Conservation (phyloP, 2,113 vertebrate species). For the Rattus rattus region DNA sequence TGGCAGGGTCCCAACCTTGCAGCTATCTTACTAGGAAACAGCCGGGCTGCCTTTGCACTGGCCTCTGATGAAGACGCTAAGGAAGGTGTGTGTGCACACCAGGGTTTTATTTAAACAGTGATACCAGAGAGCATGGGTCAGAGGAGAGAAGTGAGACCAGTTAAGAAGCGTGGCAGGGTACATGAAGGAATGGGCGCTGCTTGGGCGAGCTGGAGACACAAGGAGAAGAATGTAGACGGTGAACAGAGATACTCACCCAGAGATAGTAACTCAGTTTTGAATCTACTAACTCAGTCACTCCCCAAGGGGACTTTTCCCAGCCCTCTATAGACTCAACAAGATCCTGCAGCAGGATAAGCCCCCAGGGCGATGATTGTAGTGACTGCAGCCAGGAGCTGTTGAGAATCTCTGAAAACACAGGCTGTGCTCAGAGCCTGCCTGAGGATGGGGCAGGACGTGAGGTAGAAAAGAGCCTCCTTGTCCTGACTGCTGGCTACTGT, state of each 20-base stretch:
- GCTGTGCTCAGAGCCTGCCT: neutral
- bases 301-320: neutral
- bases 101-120: neutral
- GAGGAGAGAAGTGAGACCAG: neutral
- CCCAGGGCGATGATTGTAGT: neutral
- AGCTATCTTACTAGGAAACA: neutral
- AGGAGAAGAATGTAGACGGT: neutral
- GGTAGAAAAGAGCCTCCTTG: neutral
- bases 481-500: too few relatives aligned
- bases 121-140: neutral
- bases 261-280: neutral
- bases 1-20: neutral
- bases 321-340: neutral
- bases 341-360: neutral
- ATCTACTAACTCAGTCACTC: neutral
- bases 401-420: neutral
- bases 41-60: neutral
- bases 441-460: neutral
- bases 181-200: neutral
- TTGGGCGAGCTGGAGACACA: neutral
- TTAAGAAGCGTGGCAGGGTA: neutral
- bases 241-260: neutral
- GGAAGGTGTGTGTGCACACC: neutral
- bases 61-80: neutral
- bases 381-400: rapidly evolving